These are phyloP conservation scores for Galerucella calmariensis DNA, from an alignment of 2,888 invertebrate species.

Conservation along the genomic window DNA sequence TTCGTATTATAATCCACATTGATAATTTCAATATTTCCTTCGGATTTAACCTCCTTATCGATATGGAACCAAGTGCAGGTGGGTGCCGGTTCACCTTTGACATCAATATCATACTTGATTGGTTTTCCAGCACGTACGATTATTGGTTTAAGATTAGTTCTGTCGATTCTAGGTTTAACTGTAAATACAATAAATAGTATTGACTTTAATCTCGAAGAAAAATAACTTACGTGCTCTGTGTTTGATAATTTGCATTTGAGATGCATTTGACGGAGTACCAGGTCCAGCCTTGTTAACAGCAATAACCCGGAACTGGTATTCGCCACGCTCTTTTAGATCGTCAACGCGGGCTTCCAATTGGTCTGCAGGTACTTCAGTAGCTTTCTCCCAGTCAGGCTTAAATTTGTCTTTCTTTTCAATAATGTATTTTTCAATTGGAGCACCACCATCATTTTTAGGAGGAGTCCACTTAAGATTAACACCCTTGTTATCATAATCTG, in stretches of 20 bases:
- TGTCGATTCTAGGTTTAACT: slow-evolving; percentile 98
- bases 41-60: slow-evolving; percentile 79
- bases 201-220: background rate
- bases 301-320: slow-evolving; percentile 90
- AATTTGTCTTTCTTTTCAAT: slow-evolving; percentile 90
- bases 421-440: slow-evolving; percentile 92
- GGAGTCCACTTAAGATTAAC: slow-evolving; percentile 92
- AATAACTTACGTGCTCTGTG: slow-evolving; percentile 82
- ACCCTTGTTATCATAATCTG: slow-evolving; percentile 93
- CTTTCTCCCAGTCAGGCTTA: slow-evolving; percentile 90
- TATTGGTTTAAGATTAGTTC: slow-evolving; percentile 90
- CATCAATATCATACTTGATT: slow-evolving; percentile 92
- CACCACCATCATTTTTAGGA: slow-evolving; percentile 90
- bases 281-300: slow-evolving; percentile 95
- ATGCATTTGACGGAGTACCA: slow-evolving; percentile 90
- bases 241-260: slow-evolving; percentile 88
- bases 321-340: slow-evolving; percentile 88
- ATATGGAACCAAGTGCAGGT: slow-evolving; percentile 91
- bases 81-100: slow-evolving; percentile 95
- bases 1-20: slow-evolving; percentile 94
- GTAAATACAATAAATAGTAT: slow-evolving; percentile 42
- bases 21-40: slow-evolving; percentile 78
- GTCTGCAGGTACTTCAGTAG: slow-evolving; percentile 83
- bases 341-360: slow-evolving; percentile 81
- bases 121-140: slow-evolving; percentile 92